Base-by-base conservation (phyloP, 2,888 invertebrate genomes). In the Brenthis hecate region DNA sequence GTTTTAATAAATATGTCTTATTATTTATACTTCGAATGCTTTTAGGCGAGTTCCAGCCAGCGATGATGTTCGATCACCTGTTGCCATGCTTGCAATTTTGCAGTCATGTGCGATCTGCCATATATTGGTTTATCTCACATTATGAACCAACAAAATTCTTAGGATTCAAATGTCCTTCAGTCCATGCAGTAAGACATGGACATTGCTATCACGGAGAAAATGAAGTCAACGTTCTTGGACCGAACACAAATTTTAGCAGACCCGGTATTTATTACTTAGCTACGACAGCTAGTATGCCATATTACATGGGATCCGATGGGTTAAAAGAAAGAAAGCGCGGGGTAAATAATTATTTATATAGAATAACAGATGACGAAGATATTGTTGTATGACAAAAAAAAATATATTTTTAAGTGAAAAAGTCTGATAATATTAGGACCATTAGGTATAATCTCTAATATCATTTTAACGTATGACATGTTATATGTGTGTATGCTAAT, bases 231-330 rank as follows among this genome's bases (percentile, higher is more conserved):
- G 50, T 81, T 0, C 76, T 92, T 0, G 92, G 92, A 1, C 84
- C 85, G 0, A 82, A 81, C 4, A 91, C 91, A 0, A 82, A 91
- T 73, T 91, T 91, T 71, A 83, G 78, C 53, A 80, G 78, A 28
- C 85, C 85, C 0, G 91, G 92, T 1, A 80, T 92, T 55, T 92
- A 85, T 72, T 92, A 89, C 61, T 76, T 92, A 56, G 86, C 91
- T 0, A 88, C 89, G 0, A 77, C 73, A 16, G 85, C 84, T 57
- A 66, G 36, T 0, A 48, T 79, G 2, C 92, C 91, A 0, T 92
- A 84, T 73, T 87, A 84, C 71, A 74, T 85, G 56, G 89, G 86
- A 0, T 70, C 81, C n/a, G 77, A 82, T 8, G 89, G 85, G 0
- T 74, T 88, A n/a, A 82, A 72, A 13, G 80, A 77, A 68, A 73